Percentiles rank a stretch among this genome's conserved stretches.
Conservation (phyloP, 92 coral and sea anemone species). For the Chrysogorgia sp. region DNA sequence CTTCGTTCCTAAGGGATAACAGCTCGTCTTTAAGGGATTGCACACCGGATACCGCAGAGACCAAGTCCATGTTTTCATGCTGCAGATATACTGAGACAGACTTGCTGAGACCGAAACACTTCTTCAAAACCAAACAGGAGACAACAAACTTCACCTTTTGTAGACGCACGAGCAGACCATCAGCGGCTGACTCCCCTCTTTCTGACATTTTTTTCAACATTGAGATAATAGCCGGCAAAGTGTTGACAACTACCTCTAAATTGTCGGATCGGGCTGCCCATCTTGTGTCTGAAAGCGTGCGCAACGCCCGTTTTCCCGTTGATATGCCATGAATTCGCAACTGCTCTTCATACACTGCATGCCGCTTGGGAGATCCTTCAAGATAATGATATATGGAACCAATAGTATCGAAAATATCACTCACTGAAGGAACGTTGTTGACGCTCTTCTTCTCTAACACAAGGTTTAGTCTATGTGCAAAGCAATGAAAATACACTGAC, state of each 20-base stretch:
- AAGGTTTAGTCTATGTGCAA: conserved; percentile 41
- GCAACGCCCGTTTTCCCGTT: conserved; percentile 34
- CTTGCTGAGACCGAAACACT: conserved; percentile 25
- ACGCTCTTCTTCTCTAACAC: conserved; percentile 43
- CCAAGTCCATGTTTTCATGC: conserved; percentile 44
- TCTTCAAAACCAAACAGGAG: conserved; percentile 28
- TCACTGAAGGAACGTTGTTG: conserved; percentile 28
- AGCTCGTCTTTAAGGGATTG: conserved; percentile 28
- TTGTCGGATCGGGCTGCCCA: conserved; percentile 42
- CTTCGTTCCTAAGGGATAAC: conserved; percentile 34
- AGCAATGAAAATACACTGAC: conserved; percentile 32
- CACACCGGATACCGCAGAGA: conserved; percentile 34
- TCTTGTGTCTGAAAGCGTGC: conserved; percentile 42
- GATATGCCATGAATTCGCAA: conserved; percentile 20
- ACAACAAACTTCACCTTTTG: conserved; percentile 32
- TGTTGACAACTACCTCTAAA: conserved; percentile 27
- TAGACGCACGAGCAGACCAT: conserved; percentile 35
- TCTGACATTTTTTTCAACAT: conserved; percentile 33
- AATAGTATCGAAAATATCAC: conserved; percentile 16
- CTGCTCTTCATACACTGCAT: conserved; percentile 26
- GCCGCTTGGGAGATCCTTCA: neutral
- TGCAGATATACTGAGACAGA: conserved; percentile 38
- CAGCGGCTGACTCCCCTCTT: conserved; percentile 41
- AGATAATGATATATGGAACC: conserved; percentile 16
- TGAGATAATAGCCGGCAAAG: conserved; percentile 34